These are phyloP conservation scores for Troilus luridus DNA, from an alignment of 2,888 invertebrate genomes.

Conservation along the genomic window DNA sequence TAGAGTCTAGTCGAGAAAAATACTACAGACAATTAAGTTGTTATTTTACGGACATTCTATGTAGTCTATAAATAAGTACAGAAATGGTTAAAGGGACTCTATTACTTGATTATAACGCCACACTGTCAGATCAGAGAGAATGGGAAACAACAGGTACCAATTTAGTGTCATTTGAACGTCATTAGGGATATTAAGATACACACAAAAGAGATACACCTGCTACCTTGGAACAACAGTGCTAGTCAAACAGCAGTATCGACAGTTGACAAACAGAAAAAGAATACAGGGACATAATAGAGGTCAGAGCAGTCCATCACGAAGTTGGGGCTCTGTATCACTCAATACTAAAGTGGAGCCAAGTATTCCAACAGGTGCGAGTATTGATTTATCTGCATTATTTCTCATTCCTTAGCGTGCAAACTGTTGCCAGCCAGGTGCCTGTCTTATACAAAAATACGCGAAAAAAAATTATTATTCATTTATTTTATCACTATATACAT, in stretches of 20 bases:
- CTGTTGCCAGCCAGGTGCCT: not conserved
- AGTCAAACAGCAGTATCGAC: not conserved
- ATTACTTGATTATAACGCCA: not conserved
- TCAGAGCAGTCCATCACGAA: not conserved
- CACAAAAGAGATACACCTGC: not conserved
- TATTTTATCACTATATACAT: no score
- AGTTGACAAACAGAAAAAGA: not conserved
- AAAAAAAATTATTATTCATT: no score
- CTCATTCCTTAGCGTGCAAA: not conserved
- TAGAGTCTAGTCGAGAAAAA: no score
- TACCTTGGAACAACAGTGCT: not conserved
- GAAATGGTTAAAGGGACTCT: not conserved
- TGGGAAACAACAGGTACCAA: not conserved
- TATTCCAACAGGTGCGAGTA: not conserved
- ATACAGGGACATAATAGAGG: not conserved
- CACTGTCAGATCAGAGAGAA: not conserved
- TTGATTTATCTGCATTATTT: slow-evolving; percentile 9
- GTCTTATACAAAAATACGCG: not conserved
- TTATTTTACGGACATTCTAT: not conserved
- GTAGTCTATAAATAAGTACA: not conserved
- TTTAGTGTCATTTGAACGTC: not conserved
- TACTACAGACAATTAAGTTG: not conserved
- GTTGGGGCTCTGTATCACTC: not conserved
- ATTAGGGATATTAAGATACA: not conserved
- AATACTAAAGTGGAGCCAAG: not conserved